Evolutionary conservation across 2,113 vertebrate genomes (phyloP), one percentile per base, ranked within the genome.

Genomic region (Nannobrachium achirus): DNA sequence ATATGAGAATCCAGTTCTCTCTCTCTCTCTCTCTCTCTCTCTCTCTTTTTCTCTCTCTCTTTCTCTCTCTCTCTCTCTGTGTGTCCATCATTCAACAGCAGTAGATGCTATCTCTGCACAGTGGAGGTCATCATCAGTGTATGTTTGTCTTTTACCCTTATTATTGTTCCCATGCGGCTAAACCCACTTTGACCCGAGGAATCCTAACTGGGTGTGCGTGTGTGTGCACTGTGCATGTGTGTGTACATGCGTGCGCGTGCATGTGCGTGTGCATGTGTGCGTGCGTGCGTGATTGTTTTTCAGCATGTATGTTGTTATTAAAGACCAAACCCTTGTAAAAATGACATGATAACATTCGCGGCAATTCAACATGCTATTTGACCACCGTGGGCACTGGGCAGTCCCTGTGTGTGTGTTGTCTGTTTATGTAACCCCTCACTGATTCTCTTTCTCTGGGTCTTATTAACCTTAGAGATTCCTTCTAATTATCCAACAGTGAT

Each of bases 131-230:
- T 73, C 49, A 8, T 58, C 6, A 11, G 73, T 83, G 66, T 79
- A 66, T 81, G 83, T 86, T 89, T 83, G 68, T 67, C 61, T 88
- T 85, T 80, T 71, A 78, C 75, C 80, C 80, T 38, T 59, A 74
- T 83, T 70, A 63, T 69, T 83, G 66, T 78, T 83, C 62, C 82
- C 75, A 69, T 78, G 49, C 58, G 10, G 73, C 48, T 82, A 73
- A 76, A 58, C 71, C 44, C 1, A 7, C 42, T 52, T 69, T 78
- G 40, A 85, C 55, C 41, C 40, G 53, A 58, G 7, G 1, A 61
- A 77, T 79, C 60, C 39, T 40, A 19, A 40, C 45, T 51, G 45
- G 14, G 8, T 42, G 19, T 44, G 19, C 38, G 55, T 51, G 45
- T 15, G 8, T 42, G 19, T 44, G 19, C 38, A 66, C 25, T 53